Percentiles rank a stretch among this genome's conserved stretches.
These are phyloP conservation scores for Crotalus horridus DNA, from an alignment of 2,113 vertebrate species.

Conservation along the genomic window DNA sequence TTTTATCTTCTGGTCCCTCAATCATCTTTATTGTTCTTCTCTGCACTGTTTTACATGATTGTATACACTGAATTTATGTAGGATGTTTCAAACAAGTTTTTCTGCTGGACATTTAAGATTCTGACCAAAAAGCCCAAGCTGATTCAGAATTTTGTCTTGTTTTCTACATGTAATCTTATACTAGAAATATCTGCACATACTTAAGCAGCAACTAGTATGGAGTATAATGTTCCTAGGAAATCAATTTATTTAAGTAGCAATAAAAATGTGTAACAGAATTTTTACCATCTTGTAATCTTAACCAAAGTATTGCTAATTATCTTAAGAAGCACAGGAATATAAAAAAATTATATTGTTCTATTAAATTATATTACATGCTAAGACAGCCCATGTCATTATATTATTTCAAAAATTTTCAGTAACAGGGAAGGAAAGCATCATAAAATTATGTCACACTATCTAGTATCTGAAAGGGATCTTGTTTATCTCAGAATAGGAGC, in stretches of 20 bases:
- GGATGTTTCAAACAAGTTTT: background rate
- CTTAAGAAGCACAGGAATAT: background rate
- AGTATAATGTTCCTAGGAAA: conserved; percentile 21
- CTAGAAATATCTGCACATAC: background rate
- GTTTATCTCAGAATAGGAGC: background rate
- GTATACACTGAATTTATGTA: background rate
- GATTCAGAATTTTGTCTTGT: background rate
- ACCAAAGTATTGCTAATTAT: background rate
- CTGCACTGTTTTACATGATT: background rate
- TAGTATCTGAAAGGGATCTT: background rate
- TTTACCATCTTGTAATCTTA: background rate
- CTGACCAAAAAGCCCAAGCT: background rate
- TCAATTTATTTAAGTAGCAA: conserved; percentile 18
- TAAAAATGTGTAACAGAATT: background rate
- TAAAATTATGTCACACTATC: background rate
- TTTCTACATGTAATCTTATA: background rate
- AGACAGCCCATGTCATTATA: background rate
- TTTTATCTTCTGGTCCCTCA: background rate
- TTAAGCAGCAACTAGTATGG: background rate
- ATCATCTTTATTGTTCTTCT: background rate
- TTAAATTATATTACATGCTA: background rate
- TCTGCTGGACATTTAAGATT: background rate
- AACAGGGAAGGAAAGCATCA: background rate
- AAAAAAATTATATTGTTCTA: background rate
- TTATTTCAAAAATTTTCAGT: background rate